phyloP scores from a whole-genome alignment of 2,797 vertebrate species.

The Streptopelia turtur region DNA sequence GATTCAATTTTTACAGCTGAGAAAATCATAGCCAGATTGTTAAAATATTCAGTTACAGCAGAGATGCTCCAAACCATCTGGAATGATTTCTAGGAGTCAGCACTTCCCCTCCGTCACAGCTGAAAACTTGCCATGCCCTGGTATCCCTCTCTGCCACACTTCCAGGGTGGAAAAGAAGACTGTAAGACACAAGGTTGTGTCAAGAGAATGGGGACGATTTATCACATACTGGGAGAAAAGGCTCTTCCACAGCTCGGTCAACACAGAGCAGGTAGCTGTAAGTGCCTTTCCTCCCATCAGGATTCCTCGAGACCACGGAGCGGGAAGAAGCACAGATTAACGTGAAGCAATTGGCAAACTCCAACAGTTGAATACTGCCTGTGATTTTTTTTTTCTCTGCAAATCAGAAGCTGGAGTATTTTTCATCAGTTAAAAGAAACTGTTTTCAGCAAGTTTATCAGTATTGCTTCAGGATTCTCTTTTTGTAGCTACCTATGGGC shows the following conservation, averaged over 20 bases:
- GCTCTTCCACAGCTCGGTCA: background rate
- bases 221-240: background rate
- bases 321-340: background rate
- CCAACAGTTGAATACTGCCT: background rate
- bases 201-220: background rate
- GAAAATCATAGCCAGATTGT: conserved; percentile 76
- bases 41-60: conserved; percentile 77
- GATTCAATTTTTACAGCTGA: conserved; percentile 38
- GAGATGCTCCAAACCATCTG: conserved; percentile 76
- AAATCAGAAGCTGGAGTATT: background rate
- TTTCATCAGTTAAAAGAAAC: background rate
- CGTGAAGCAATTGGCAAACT: background rate
- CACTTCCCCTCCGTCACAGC: conserved; percentile 44
- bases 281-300: background rate
- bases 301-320: background rate
- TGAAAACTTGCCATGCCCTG: conserved; percentile 54
- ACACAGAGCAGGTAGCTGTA: background rate
- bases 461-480: background rate
- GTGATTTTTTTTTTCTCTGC: background rate
- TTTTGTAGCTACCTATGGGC: background rate
- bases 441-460: background rate
- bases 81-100: conserved; percentile 76
- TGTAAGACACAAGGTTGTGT: background rate
- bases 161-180: background rate
- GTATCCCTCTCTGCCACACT: background rate